Evolutionary conservation across 2,888 invertebrate species (phyloP).

Genomic region (Melinopterus prodromus): DNA sequence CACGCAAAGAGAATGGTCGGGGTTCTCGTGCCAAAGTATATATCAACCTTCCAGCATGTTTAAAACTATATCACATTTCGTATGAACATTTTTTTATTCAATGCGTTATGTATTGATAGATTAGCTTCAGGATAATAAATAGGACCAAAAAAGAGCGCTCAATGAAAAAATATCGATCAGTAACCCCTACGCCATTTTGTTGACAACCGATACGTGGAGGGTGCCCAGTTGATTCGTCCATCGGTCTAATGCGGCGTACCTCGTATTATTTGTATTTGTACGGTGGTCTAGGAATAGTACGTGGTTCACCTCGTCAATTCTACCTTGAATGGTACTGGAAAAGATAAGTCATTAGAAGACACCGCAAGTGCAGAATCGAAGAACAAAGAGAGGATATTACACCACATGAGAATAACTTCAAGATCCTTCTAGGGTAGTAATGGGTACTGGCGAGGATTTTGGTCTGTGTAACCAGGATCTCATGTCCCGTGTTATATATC

Average conservation of each 20-base stretch:
- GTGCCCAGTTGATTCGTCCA: slow-evolving; percentile 93
- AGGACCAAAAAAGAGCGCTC: background rate
- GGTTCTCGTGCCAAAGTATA: background rate
- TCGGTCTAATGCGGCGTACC: slow-evolving; percentile 93
- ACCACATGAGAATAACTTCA: no score
- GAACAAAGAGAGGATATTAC: no score
- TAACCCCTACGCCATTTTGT: slow-evolving; percentile 75
- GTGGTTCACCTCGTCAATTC: slow-evolving; percentile 93
- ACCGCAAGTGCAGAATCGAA: background rate
- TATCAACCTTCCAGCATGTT: background rate
- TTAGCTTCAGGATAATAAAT: background rate
- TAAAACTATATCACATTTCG: background rate
- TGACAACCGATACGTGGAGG: slow-evolving; percentile 88
- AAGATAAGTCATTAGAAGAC: background rate
- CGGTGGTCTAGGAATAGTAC: slow-evolving; percentile 87
- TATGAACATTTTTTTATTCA: background rate
- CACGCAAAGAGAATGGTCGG: background rate
- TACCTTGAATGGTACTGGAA: slow-evolving; percentile 80
- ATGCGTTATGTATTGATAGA: background rate
- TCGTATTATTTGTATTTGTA: slow-evolving; percentile 81
- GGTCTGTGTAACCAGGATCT: no score
- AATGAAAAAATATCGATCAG: background rate
- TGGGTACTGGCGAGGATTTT: no score
- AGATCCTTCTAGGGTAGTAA: no score
- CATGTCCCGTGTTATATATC: no score